Evolutionary conservation across 2,113 vertebrate species (phyloP).

Genomic region (Cairina moschata): DNA sequence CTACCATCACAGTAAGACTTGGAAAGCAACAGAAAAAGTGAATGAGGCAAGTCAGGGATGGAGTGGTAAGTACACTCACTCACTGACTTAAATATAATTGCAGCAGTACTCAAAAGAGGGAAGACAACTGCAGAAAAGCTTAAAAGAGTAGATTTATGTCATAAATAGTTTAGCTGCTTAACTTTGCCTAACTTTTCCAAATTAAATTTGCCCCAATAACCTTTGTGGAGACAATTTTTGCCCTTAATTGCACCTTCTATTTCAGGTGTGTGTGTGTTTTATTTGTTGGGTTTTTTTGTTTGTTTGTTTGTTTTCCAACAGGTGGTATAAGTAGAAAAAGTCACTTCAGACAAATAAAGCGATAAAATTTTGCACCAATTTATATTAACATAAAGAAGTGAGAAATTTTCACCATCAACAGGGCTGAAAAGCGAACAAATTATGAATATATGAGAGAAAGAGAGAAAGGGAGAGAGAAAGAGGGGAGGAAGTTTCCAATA

Average conservation of each 20-base stretch:
- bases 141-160: neutral
- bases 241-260: neutral
- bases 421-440: neutral
- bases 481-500: rapidly evolving
- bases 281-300: too few relatives aligned
- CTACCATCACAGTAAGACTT: neutral
- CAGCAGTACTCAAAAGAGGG: neutral
- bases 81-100: neutral
- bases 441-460: neutral
- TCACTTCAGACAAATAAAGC: neutral
- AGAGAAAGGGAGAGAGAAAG: neutral
- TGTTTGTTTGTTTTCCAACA: neutral
- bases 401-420: neutral
- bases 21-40: neutral
- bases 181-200: neutral
- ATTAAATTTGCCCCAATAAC: neutral
- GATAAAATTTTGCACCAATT: neutral
- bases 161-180: neutral
- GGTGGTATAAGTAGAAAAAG: neutral
- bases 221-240: neutral
- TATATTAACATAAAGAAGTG: neutral
- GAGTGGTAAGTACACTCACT: neutral
- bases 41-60: neutral
- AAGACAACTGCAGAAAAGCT: neutral
- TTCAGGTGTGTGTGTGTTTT: neutral